Evolutionary conservation across 37 sponge, comb jelly and placozoan genomes (phyloP).

Genomic region (Dysidea cf. avara): DNA sequence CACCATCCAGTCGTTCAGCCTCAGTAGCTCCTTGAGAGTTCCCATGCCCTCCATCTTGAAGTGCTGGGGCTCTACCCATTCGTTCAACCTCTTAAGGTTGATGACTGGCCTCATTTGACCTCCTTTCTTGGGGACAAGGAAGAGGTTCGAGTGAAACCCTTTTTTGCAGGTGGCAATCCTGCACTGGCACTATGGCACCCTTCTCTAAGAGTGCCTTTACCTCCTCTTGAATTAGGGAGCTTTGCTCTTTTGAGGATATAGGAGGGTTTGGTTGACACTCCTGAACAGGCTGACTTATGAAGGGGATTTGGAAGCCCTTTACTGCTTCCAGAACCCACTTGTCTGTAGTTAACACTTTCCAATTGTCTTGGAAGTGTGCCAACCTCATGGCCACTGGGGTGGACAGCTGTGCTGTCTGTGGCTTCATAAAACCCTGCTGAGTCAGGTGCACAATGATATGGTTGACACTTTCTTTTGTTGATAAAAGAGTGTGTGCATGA

Average conservation of each 20-base stretch:
- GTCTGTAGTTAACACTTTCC: conserved; percentile 30
- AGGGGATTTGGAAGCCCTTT: conserved; percentile 1
- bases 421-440: too few relatives aligned
- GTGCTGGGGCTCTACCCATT: too few relatives aligned
- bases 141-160: neutral
- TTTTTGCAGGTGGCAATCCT: neutral
- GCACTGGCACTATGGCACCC: conserved; percentile 2
- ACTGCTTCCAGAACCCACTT: conserved; percentile 17
- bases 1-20: too few relatives aligned
- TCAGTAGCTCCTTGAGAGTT: conserved; percentile 16
- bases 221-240: neutral
- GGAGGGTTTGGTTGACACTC: neutral
- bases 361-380: conserved; percentile 5
- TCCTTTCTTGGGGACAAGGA: conserved; percentile 6
- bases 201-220: neutral
- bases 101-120: too few relatives aligned
- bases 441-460: too few relatives aligned
- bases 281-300: neutral
- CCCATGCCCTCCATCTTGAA: too few relatives aligned
- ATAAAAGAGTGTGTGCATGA: too few relatives aligned
- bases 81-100: too few relatives aligned
- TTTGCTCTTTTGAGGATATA: neutral
- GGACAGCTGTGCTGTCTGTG: too few relatives aligned
- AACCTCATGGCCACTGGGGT: conserved; percentile 16
- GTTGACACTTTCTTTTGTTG: too few relatives aligned